Percentiles rank a stretch among this genome's conserved stretches.
Evolutionary conservation across 2,888 invertebrate genomes (phyloP).

Genomic region (Meandrusa payeni): DNA sequence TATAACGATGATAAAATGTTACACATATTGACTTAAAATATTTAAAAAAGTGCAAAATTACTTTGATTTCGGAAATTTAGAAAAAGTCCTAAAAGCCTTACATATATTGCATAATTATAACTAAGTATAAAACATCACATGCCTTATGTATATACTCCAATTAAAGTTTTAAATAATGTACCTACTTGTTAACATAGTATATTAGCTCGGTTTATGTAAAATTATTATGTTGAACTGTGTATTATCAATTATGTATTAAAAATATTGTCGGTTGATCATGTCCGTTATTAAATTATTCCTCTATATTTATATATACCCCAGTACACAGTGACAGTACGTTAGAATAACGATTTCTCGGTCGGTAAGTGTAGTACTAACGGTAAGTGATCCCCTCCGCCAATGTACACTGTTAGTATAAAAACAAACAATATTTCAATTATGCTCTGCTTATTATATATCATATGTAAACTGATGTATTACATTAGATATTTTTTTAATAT

Average conservation of each 20-base stretch:
- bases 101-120: slow-evolving; percentile 14
- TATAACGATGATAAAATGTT: slow-evolving; percentile 20
- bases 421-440: no score
- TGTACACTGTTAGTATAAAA: no score
- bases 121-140: slow-evolving; percentile 8
- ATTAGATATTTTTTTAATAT: no score
- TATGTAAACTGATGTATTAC: no score
- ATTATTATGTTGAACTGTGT: slow-evolving; percentile 21
- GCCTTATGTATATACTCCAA: slow-evolving; percentile 18
- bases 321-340: no score
- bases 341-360: no score
- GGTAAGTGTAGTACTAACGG: no score
- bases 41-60: slow-evolving; percentile 2
- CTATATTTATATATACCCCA: slow-evolving; percentile 2
- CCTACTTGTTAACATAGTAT: slow-evolving; percentile 11
- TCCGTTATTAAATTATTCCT: slow-evolving; percentile 17
- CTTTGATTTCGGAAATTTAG: no score
- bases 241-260: slow-evolving; percentile 20
- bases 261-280: slow-evolving; percentile 22
- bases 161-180: slow-evolving; percentile 11
- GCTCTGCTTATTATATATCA: no score
- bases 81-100: slow-evolving; percentile 2
- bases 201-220: slow-evolving; percentile 14
- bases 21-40: slow-evolving; percentile 11
- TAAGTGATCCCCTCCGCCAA: no score